Base-by-base conservation (phyloP, 1,140 invertebrate species). In the Drosophila setifemur region DNA sequence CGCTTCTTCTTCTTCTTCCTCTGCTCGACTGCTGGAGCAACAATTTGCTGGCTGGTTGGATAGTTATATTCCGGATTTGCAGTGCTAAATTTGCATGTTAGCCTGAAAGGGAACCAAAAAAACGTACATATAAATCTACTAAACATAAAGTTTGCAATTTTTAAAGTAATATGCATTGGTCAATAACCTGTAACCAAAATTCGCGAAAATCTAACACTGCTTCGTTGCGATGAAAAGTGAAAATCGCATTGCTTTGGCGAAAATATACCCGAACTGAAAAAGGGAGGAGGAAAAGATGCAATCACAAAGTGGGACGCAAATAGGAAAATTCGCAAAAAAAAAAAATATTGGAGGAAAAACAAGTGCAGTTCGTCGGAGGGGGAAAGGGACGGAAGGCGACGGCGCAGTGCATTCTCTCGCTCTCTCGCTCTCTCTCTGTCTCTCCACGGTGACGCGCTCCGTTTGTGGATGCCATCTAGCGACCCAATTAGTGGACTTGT, bases 291-390 rank as follows among this genome's bases (percentile, higher is more conserved):
- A 8, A 16, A 28, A 12, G 33, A 60, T n/a, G 14, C 37, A 45
- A 48, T 39, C 33, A 33, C 43, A 60, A 76, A 71, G 73, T 77
- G 73, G 73, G 73, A 49, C 57, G 67, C 58, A 60, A 54, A 64
- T 54, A 29, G 42, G 23, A 45, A 64, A 49, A 19, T 18, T n/a
- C n/a, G n/a, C n/a, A n/a, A n/a, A n/a, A n/a, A n/a, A n/a, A n/a
- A n/a, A n/a, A n/a, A n/a, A n/a, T n/a, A n/a, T n/a, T n/a, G n/a
- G n/a, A n/a, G 31, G 33, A 18, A 45, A 75, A 60, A 57, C 48
- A 35, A 55, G 50, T 76, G 55, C 67, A 64, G 39, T 40, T 48
- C n/a, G 35, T 18, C 8, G 8, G 19, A 0, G 23, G n/a, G 8
- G 25, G 42, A 9, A 33, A 5, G 19, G 42, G 11, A 19, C 2